Evolutionary conservation across 2,113 vertebrate genomes (phyloP), one percentile per base, ranked within the genome.

Genomic region (Dasypus novemcinctus): DNA sequence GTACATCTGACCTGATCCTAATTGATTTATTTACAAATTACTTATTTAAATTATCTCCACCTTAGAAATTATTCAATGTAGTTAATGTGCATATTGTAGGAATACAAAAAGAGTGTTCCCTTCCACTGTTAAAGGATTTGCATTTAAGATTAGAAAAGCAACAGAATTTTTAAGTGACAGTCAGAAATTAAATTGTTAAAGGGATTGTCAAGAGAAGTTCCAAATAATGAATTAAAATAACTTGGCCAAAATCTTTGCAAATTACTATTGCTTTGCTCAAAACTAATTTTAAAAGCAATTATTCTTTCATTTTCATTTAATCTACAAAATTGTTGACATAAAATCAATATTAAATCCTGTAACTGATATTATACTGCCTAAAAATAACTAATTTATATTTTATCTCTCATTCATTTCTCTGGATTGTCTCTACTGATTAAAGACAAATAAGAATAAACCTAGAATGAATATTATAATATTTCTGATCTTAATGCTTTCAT

Each of bases 271-370:
- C 4, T 69, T 72, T 80, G 2, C 68, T 82, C 66, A n/a, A 61
- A 78, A 82, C 57, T 72, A 17, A 54, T 71, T 96, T 83, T 84
- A 29, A 93, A 80, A 68, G 33, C 7, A 92, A 94, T 81, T 90
- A 86, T 46, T 93, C 76, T 41, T 64, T 85, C 4, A 36, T 78
- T 41, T 64, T 85, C 4, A 36, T 78, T 94, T 84, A 71, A 66
- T 80, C 54, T 95, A 52, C 25, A 81, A 64, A 94, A 64, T 87
- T 83, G 7, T 49, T 94, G 25, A 38, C 33, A 91, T 41, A 49
- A 87, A 91, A 84, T 80, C 29, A 83, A 68, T 95, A 87, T 91
- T 86, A 86, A 96, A 91, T 64, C 20, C 43, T 52, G 33, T 82
- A 92, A 95, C 33, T 76, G 57, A 94, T 68, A 27, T 27, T 76